Percentiles rank a stretch among this genome's conserved stretches.
These are phyloP conservation scores for Antheraea yamamai DNA, from an alignment of 2,888 invertebrate species.

Conservation along the genomic window DNA sequence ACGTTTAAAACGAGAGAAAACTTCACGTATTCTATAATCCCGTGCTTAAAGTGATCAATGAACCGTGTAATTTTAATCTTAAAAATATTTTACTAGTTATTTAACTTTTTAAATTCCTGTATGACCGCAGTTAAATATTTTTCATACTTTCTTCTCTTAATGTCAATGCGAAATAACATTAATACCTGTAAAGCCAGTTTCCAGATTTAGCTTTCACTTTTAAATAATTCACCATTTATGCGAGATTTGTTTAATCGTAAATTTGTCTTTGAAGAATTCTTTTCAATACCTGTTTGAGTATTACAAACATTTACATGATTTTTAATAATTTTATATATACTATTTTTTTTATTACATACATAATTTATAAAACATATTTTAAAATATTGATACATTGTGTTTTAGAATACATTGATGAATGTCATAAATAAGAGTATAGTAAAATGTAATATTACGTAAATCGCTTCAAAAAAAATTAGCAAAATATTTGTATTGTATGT, in stretches of 20 bases:
- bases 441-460: neutral
- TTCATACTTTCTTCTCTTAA: neutral
- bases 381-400: neutral
- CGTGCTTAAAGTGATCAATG: neutral
- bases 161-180: neutral
- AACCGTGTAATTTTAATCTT: neutral
- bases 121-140: neutral
- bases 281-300: neutral
- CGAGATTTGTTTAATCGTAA: neutral
- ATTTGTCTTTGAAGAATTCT: neutral
- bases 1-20: constrained; percentile 60
- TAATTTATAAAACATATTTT: neutral
- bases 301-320: neutral
- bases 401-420: neutral
- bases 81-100: neutral
- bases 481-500: neutral
- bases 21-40: constrained; percentile 30
- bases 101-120: neutral
- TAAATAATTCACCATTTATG: neutral
- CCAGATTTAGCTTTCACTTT: neutral
- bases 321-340: neutral
- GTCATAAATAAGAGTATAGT: neutral
- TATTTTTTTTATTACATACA: neutral
- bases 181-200: neutral
- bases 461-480: neutral